A percentile compares a stretch with the other conserved stretches of the same genome.
Conservation (phyloP, 2,797 vertebrate species). For the Etheostoma perlongum region DNA sequence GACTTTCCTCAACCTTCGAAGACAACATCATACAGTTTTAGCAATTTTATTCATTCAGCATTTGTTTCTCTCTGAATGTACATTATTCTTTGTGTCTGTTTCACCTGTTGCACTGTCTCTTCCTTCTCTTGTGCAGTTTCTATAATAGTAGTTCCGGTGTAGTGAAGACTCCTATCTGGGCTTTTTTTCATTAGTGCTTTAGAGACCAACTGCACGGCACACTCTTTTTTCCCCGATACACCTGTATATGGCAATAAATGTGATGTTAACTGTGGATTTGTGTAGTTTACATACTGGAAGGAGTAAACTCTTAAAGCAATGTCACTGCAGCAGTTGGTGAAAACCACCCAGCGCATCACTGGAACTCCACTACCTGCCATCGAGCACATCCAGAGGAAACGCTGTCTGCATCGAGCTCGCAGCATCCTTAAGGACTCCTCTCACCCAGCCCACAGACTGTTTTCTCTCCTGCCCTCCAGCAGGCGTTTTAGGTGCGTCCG, state of each 20-base stretch:
- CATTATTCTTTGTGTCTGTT: background rate
- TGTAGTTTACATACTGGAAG: background rate
- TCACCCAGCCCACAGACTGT: no score
- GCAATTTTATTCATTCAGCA: background rate
- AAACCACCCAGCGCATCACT: no score
- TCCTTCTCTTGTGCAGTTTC: conserved; percentile 44
- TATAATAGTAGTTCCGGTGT: conserved; percentile 23
- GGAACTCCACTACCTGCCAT: no score
- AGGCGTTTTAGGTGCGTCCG: no score
- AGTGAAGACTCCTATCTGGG: conserved; percentile 50
- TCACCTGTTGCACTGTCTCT: conserved; percentile 59
- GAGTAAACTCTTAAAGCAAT: background rate
- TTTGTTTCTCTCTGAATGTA: background rate
- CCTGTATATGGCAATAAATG: conserved; percentile 47
- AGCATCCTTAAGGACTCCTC: no score
- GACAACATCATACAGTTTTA: conserved; percentile 20
- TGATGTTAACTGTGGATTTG: background rate
- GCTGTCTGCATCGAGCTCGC: no score
- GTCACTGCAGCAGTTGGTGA: no score
- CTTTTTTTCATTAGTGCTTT: conserved; percentile 61
- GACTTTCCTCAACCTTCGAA: conserved; percentile 57
- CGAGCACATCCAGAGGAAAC: no score
- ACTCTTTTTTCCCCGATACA: conserved; percentile 59
- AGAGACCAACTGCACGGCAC: conserved; percentile 51
- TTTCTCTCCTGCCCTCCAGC: no score